phyloP scores from a whole-genome alignment of 2,797 vertebrate species.

The Melanotaenia trifasciata region DNA sequence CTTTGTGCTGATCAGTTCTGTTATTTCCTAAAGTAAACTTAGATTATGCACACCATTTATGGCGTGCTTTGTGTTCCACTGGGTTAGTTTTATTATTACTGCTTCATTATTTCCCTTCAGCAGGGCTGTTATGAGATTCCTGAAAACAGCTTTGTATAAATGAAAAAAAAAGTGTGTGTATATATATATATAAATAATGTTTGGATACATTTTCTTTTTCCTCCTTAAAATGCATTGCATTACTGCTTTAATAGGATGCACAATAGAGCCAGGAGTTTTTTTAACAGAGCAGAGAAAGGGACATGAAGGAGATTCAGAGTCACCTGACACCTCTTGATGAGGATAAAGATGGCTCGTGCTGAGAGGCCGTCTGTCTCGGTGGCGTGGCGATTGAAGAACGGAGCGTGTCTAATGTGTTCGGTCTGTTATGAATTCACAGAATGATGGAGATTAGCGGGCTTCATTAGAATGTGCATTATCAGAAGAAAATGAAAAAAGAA shows the following conservation, averaged over 20 bases:
- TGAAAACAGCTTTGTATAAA: neutral
- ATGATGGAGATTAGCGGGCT: slow-evolving; percentile 58
- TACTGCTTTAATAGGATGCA: neutral
- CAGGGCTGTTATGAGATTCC: neutral
- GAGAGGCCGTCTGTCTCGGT: slow-evolving; percentile 46
- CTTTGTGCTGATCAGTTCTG: slow-evolving; percentile 20
- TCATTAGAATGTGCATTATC: slow-evolving; percentile 45
- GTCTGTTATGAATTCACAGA: slow-evolving; percentile 56
- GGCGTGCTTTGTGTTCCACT: slow-evolving; percentile 19
- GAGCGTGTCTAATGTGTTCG: slow-evolving; percentile 60
- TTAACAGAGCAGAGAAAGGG: slow-evolving; percentile 1
- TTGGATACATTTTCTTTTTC: neutral
- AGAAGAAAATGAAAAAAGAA: slow-evolving; percentile 2
- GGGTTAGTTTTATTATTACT: neutral
- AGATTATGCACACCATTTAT: slow-evolving; percentile 3
- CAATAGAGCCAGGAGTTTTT: slow-evolving; percentile 11
- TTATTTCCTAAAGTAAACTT: slow-evolving; percentile 34
- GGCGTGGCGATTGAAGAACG: slow-evolving; percentile 22
- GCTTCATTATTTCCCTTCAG: neutral
- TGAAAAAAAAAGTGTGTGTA: neutral
- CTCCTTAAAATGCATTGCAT: neutral
- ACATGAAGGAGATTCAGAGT: neutral
- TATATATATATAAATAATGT: no score
- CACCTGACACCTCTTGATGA: slow-evolving; percentile 1
- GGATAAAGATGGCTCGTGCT: slow-evolving; percentile 33